Percentiles rank a stretch among this genome's conserved stretches.
These are phyloP conservation scores for Nannoperca australis DNA, from an alignment of 2,797 vertebrate species.

Conservation along the genomic window DNA sequence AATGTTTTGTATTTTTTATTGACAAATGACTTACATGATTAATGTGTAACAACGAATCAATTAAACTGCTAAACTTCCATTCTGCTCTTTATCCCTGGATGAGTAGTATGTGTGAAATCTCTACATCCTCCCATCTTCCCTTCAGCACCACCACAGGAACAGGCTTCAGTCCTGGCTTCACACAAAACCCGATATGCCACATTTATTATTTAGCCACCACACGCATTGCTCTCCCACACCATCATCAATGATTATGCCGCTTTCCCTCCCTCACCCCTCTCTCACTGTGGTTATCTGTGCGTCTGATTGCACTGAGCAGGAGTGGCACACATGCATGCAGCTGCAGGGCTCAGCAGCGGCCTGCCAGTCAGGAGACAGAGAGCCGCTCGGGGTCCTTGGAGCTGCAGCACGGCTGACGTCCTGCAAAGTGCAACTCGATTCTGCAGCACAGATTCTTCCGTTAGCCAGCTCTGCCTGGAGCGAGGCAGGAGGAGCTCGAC, in stretches of 20 bases:
- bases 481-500: constrained; percentile 77
- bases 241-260: constrained; percentile 72
- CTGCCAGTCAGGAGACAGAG: constrained; percentile 70
- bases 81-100: constrained; percentile 32
- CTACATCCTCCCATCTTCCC: constrained; percentile 51
- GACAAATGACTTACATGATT: constrained; percentile 24
- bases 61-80: constrained; percentile 32
- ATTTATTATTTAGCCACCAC: constrained; percentile 89
- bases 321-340: constrained; percentile 69
- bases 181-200: constrained; percentile 85
- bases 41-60: constrained; percentile 11
- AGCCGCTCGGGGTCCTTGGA: constrained; percentile 63
- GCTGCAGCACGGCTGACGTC: constrained; percentile 73
- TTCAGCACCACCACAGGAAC: constrained; percentile 65
- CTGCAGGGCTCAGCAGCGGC: constrained; percentile 72
- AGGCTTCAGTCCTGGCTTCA: constrained; percentile 79
- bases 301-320: constrained; percentile 64
- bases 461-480: constrained; percentile 78
- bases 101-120: constrained; percentile 61
- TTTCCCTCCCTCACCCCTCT: constrained; percentile 47
- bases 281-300: constrained; percentile 56
- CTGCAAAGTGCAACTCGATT: constrained; percentile 76
- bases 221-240: constrained; percentile 80
- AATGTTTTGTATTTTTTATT: constrained; percentile 5
- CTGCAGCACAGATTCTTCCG: constrained; percentile 80